A percentile compares a stretch with the other conserved stretches of the same genome.
These are phyloP conservation scores for Prochilodus magdalenae DNA, from an alignment of 2,113 vertebrate species.

Conservation along the genomic window DNA sequence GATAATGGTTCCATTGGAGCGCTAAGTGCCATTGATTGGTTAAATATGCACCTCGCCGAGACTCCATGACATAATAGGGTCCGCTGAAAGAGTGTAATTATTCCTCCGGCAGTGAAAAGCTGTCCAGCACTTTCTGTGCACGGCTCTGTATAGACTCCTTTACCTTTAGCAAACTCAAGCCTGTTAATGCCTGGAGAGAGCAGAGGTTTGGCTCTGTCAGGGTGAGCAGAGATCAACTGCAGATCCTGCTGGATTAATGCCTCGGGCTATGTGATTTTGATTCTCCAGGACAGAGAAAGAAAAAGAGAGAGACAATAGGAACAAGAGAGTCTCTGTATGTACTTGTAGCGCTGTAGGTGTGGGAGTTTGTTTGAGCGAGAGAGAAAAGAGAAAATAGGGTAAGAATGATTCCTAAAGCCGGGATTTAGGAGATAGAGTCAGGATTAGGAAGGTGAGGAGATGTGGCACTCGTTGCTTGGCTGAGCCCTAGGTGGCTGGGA, in stretches of 20 bases:
- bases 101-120: constrained; percentile 10
- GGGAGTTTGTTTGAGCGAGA: not conserved
- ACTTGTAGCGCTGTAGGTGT: constrained; percentile 4
- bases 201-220: constrained; percentile 1
- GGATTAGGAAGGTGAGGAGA: constrained; percentile 24
- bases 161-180: constrained; percentile 19
- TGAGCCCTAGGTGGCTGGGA: constrained; percentile 7
- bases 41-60: constrained; percentile 43
- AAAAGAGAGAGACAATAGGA: not conserved
- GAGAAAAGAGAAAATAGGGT: constrained; percentile 6
- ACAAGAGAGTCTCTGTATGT: not conserved
- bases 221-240: constrained; percentile 27
- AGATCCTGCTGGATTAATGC: constrained; percentile 40
- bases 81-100: constrained; percentile 36
- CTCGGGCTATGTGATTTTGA: constrained; percentile 1
- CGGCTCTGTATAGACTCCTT: constrained; percentile 12
- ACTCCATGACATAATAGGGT: constrained; percentile 16
- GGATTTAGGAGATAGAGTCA: constrained; percentile 20
- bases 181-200: constrained; percentile 32
- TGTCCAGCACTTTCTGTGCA: not conserved
- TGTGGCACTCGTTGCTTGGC: not conserved
- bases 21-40: constrained; percentile 50
- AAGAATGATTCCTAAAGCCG: constrained; percentile 20
- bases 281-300: constrained; percentile 17
- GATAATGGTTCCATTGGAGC: constrained; percentile 47